Evolutionary conservation across 2,797 vertebrate genomes (phyloP), one percentile per base, ranked within the genome.

Genomic region (Argya squamiceps): DNA sequence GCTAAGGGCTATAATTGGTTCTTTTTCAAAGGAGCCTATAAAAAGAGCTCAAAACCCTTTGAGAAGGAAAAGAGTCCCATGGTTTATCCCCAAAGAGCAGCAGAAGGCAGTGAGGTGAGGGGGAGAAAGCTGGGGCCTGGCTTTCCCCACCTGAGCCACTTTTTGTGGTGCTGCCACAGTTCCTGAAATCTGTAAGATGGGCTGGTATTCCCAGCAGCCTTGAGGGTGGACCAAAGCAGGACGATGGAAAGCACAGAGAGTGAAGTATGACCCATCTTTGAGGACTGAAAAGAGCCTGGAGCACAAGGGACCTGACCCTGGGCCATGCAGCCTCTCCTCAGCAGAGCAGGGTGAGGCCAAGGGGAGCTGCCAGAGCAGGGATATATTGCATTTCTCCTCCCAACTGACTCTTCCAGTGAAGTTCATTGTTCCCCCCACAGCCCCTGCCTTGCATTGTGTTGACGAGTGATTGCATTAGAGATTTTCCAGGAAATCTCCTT

Each of bases 21-120:
- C 77, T 76, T 73, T 96, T 87, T 88, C 80, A 84, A 95, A 96
- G 90, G 30, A 68, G 18, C 30, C 60, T 52, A 88, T 90, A 82
- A 74, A 43, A 53, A 82, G 75, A 85, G 49, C 70, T 74, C 55
- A 46, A 49, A 69, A 69, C 39, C 56, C 46, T 84, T 65, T 29
- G 29, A 79, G 83, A 59, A 74, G 32, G 39, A 22, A 15, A 47
- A 17, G 30, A 77, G 17, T 47, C 13, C 47, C 18, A 21, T 6
- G 53, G 53, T 30, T 83, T 37, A 39, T 26, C 27, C 37, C n/a
- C 44, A 30, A 49, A 69, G 53, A 62, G 15, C 34, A 62, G 67
- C n/a, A 68, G 88, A 92, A 89, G 36, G 34, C 59, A 85, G 34
- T 0, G 3, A 88, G 69, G 11, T 69, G 41, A 22, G 32, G 24